Evolutionary conservation across 2,113 vertebrate genomes (phyloP).

Genomic region (Melozone crissalis): DNA sequence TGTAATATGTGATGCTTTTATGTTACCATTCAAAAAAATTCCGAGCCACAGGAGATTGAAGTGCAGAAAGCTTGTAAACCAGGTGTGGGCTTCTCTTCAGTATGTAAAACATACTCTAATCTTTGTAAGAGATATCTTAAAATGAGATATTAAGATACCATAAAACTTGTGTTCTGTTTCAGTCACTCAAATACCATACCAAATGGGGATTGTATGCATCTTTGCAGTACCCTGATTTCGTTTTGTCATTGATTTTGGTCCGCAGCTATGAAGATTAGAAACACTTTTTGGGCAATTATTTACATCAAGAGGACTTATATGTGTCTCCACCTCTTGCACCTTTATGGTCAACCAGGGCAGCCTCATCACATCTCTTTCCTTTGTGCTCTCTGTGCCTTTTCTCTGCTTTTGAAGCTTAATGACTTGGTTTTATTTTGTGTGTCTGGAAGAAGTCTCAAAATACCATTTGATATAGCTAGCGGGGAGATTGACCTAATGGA

Average conservation of each 20-base stretch:
- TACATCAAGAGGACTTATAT: neutral
- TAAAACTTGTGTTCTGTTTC: neutral
- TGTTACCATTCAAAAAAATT: neutral
- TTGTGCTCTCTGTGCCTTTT: neutral
- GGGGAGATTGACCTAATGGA: neutral
- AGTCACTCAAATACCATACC: neutral
- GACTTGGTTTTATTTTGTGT: neutral
- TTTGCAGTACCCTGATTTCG: neutral
- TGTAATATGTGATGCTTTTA: neutral
- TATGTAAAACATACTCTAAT: neutral
- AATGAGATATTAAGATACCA: neutral
- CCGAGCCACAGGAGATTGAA: neutral
- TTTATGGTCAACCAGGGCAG: neutral
- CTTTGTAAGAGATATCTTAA: neutral
- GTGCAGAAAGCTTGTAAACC: neutral
- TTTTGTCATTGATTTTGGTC: neutral
- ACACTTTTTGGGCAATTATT: neutral
- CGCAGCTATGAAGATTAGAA: neutral
- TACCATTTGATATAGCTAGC: neutral
- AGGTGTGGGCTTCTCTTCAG: neutral
- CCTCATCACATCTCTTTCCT: neutral
- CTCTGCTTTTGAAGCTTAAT: neutral
- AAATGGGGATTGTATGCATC: neutral
- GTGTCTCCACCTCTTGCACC: neutral
- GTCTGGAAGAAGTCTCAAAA: neutral